Evolutionary conservation across 2,888 invertebrate species (phyloP).

Genomic region (Ochlodes sylvanus): DNA sequence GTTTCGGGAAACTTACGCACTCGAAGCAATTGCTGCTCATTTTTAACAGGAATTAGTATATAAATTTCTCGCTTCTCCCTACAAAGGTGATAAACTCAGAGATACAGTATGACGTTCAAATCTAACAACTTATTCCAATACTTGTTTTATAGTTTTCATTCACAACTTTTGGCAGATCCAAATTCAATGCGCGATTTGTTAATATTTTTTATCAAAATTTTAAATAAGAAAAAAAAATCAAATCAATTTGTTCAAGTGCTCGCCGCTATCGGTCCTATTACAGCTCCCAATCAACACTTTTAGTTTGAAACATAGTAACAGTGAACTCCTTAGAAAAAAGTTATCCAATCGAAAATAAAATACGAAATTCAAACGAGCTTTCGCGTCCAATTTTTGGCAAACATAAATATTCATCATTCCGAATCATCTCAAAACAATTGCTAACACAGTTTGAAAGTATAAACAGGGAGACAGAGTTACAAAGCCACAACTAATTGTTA

Average conservation of each 20-base stretch:
- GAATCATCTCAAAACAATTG: slow-evolving; percentile 39
- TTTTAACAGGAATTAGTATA: too few relatives aligned
- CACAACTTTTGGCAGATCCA: background rate
- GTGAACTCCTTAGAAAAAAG: slow-evolving; percentile 35
- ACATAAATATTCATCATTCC: slow-evolving; percentile 38
- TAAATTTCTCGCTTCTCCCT: too few relatives aligned
- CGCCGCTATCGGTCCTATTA: slow-evolving; percentile 4
- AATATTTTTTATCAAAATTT: background rate
- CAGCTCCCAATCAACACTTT: slow-evolving; percentile 23
- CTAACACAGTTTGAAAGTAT: slow-evolving; percentile 39
- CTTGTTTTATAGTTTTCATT: background rate
- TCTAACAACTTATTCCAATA: slow-evolving; percentile 43
- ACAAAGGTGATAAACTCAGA: too few relatives aligned
- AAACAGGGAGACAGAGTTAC: slow-evolving; percentile 36
- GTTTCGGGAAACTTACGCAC: too few relatives aligned
- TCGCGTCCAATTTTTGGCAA: slow-evolving; percentile 38
- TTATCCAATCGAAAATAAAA: slow-evolving; percentile 37
- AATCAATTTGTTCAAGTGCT: background rate
- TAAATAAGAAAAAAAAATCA: slow-evolving; percentile 1
- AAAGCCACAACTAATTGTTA: slow-evolving; percentile 65
- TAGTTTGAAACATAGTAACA: slow-evolving; percentile 32
- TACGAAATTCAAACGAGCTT: slow-evolving; percentile 38
- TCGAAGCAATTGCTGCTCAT: too few relatives aligned
- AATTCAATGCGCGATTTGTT: background rate
- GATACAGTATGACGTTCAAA: too few relatives aligned